Percentiles rank a stretch among this genome's conserved stretches.
Conservation (phyloP, 2,888 invertebrate species). For the Itoplectis maculator region DNA sequence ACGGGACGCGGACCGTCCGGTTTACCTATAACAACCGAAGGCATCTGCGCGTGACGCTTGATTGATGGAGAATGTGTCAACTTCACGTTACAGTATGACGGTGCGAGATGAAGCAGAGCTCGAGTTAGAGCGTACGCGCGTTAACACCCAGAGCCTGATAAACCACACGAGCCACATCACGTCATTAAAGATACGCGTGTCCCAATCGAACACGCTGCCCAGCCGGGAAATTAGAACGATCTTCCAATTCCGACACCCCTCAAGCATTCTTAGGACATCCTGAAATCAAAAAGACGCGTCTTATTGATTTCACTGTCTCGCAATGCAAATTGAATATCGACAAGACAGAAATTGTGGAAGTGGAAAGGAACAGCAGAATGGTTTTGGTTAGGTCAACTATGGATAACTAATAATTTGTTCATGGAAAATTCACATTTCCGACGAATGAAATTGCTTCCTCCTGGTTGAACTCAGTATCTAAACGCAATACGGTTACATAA, state of each 20-base stretch:
- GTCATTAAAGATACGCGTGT: background rate
- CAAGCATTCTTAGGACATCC: too few relatives aligned
- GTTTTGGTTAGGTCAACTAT: too few relatives aligned
- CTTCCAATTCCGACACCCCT: background rate
- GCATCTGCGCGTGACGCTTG: slow-evolving; percentile 81
- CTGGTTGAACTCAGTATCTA: too few relatives aligned
- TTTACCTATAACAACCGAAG: slow-evolving; percentile 65
- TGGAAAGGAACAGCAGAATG: too few relatives aligned
- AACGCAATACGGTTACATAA: too few relatives aligned
- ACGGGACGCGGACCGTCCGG: background rate
- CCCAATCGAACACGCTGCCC: background rate
- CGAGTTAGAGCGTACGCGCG: slow-evolving; percentile 71
- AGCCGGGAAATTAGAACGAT: background rate
- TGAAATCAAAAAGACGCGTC: too few relatives aligned
- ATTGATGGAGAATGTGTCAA: slow-evolving; percentile 84
- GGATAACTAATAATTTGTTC: too few relatives aligned
- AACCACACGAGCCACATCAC: background rate
- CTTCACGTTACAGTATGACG: slow-evolving; percentile 80
- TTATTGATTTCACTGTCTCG: too few relatives aligned
- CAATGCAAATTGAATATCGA: too few relatives aligned
- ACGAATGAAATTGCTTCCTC: too few relatives aligned
- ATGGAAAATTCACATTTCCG: too few relatives aligned
- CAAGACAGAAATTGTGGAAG: too few relatives aligned
- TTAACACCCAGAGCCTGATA: slow-evolving; percentile 29
- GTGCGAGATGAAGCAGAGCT: slow-evolving; percentile 32